These are phyloP conservation scores for Aleiodes sp. DNA, from an alignment of 1,140 invertebrate genomes.

Conservation along the genomic window DNA sequence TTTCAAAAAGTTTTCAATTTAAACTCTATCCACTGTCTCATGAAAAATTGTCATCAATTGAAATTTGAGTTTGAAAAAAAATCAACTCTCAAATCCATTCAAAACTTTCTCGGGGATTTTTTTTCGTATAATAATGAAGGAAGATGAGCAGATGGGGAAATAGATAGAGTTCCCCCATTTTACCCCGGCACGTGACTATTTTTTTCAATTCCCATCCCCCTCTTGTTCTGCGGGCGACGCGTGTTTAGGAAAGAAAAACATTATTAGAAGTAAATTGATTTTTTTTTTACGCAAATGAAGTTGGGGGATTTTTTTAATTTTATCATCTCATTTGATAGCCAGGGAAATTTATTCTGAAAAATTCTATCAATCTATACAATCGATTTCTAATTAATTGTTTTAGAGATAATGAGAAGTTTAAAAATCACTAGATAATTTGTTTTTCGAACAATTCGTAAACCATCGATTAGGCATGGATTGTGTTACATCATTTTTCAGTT, in stretches of 20 bases:
- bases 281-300: background rate
- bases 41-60: background rate
- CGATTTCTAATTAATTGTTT: too few relatives aligned
- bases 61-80: background rate
- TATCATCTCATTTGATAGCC: background rate
- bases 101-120: background rate
- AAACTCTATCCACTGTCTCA: background rate
- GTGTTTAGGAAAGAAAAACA: background rate
- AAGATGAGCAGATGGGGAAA: conserved; percentile 12
- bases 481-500: too few relatives aligned
- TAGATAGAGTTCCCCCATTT: background rate
- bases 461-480: too few relatives aligned
- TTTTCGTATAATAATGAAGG: background rate
- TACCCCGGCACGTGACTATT: background rate
- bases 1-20: too few relatives aligned
- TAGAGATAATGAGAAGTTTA: too few relatives aligned
- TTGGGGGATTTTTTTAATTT: background rate
- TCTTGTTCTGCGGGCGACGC: background rate
- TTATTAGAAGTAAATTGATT: background rate
- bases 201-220: background rate
- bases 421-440: too few relatives aligned
- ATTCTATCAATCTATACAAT: too few relatives aligned
- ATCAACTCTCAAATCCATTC: background rate
- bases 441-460: too few relatives aligned
- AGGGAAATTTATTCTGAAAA: background rate